Evolutionary conservation across 1,140 invertebrate species (phyloP), one percentile per base, ranked within the genome.

Genomic region (Platyura marginata): DNA sequence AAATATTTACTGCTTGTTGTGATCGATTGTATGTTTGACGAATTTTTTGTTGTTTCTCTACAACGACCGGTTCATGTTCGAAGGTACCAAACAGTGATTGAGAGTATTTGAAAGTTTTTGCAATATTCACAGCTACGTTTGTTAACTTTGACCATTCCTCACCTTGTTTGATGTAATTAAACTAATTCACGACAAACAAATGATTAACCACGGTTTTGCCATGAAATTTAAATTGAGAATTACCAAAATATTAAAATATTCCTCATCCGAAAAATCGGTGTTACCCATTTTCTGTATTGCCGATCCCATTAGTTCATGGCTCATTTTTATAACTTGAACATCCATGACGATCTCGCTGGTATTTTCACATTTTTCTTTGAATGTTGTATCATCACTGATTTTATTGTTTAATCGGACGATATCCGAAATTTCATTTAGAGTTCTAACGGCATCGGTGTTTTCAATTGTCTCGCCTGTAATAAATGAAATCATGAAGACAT

Each of bases 271-370:
- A 21, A 50, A 48, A 29, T 46, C 36, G 0, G 40, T 44, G 18
- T 32, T 46, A n/a, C 18, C 34, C 23, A 37, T 39, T 20, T 43
- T 40, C 18, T 47, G 21, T 6, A 48, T 25, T 9, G 46, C 34
- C 3, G 46, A 46, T 11, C 40, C 43, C 19, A 50, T 40, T 2
- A 47, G 20, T 32, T 50, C 47, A 41, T 50, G 49, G 21, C 21
- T 40, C 36, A 45, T 47, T 39, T 50, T 48, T 4, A 50, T 25
- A 2, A 50, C 21, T 34, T 47, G 44, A 0, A 42, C 43, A 39
- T 50, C 49, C 21, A 48, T 43, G 10, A 48, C 42, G 2, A 42
- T 39, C 38, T 50, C 49, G 10, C 40, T 46, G 8, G 49, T 47
- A 37, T 45, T 41, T 34, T 48, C 47, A 9, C 41, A 25, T 3